A percentile compares a stretch with the other conserved stretches of the same genome.
phyloP scores from a whole-genome alignment of 2,113 vertebrate species.

The Camelus bactrianus region DNA sequence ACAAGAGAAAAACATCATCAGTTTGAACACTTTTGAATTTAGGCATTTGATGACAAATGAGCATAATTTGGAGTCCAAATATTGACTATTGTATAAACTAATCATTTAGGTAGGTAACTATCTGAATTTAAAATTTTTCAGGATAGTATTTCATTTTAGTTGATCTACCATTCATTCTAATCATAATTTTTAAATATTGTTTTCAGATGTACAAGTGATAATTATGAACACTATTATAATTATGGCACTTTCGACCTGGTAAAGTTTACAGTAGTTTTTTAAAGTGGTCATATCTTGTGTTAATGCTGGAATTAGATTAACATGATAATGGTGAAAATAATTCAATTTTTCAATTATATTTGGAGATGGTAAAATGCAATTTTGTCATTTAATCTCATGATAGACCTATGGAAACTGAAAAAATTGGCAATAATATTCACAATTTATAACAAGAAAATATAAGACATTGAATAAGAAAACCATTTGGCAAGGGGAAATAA shows the following conservation, averaged over 20 bases:
- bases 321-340: not conserved
- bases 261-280: not conserved
- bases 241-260: not conserved
- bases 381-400: not conserved
- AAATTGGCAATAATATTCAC: not conserved
- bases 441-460: not conserved
- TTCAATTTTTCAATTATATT: not conserved
- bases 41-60: not conserved
- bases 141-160: not conserved
- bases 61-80: not conserved
- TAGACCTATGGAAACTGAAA: not conserved
- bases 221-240: not conserved
- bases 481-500: not conserved
- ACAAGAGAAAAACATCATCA: not conserved
- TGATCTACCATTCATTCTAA: not conserved
- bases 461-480: not conserved
- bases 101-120: not conserved
- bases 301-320: not conserved
- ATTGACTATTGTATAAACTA: not conserved
- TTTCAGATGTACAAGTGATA: not conserved
- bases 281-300: not conserved
- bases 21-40: not conserved
- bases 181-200: not conserved
- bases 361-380: not conserved
- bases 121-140: not conserved